Percentiles rank a stretch among this genome's conserved stretches.
Conservation (phyloP, 2,797 vertebrate genomes). For the Manis pentadactyla region DNA sequence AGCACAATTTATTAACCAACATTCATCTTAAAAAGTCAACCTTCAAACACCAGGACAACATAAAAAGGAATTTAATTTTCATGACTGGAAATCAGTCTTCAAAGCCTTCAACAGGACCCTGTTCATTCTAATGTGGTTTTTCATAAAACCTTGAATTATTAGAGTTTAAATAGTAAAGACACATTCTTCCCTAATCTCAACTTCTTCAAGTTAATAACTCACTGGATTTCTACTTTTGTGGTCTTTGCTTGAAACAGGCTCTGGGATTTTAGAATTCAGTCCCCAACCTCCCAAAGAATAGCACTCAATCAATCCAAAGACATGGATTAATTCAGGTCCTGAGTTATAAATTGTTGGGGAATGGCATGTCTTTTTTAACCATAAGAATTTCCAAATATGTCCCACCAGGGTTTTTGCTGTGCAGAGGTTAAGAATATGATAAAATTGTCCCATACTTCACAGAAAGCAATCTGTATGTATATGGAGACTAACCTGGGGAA, state of each 20-base stretch:
- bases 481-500: neutral
- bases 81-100: slow-evolving; percentile 62
- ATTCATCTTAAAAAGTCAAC: slow-evolving; percentile 68
- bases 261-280: neutral
- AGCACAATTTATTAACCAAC: slow-evolving; percentile 62
- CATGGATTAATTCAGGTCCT: neutral
- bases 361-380: slow-evolving; percentile 3
- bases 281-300: neutral
- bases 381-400: neutral
- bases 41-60: slow-evolving; percentile 62
- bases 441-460: neutral
- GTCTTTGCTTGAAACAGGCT: neutral
- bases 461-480: neutral
- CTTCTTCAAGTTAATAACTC: slow-evolving; percentile 26
- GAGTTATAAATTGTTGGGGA: neutral
- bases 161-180: slow-evolving; percentile 43
- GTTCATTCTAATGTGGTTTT: slow-evolving; percentile 29
- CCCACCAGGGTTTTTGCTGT: neutral
- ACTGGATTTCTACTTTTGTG: neutral
- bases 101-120: slow-evolving; percentile 32
- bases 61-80: slow-evolving; percentile 72
- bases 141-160: slow-evolving; percentile 37
- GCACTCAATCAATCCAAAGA: neutral
- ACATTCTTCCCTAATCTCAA: neutral
- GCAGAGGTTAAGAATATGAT: neutral